Evolutionary conservation across 2,113 vertebrate genomes (phyloP).

Genomic region (Heterochromis multidens): DNA sequence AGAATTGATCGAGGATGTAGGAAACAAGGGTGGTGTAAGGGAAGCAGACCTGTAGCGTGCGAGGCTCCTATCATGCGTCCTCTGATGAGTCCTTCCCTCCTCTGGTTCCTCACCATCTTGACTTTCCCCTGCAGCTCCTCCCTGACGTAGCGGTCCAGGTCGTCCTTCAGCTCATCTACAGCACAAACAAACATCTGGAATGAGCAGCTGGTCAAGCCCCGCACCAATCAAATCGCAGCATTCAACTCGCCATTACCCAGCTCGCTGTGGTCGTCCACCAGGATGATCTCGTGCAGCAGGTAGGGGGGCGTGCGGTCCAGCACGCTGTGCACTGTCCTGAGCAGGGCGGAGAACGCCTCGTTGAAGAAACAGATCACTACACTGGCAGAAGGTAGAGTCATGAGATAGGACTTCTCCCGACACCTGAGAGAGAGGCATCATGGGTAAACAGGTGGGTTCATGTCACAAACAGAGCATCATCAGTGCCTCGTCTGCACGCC

Average conservation of each 20-base stretch:
- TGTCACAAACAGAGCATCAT: not conserved
- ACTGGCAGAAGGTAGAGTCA: conserved; percentile 83
- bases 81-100: conserved; percentile 90
- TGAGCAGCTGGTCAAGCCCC: not conserved
- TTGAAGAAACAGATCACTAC: conserved; percentile 97
- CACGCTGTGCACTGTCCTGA: conserved; percentile 91
- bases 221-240: not conserved
- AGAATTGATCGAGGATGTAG: not conserved
- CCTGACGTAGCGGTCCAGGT: conserved; percentile 79
- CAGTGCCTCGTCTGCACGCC: not conserved
- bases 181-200: not conserved
- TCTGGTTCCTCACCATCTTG: conserved; percentile 86
- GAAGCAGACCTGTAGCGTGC: conserved; percentile 84
- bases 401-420: conserved; percentile 77
- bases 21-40: not conserved
- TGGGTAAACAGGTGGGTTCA: not conserved
- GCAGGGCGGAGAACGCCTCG: conserved; percentile 90
- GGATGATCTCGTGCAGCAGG: conserved; percentile 89
- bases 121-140: conserved; percentile 80
- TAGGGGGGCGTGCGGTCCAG: conserved; percentile 83
- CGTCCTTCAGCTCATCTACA: conserved; percentile 88
- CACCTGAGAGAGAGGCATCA: conserved; percentile 74
- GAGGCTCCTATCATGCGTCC: conserved; percentile 95
- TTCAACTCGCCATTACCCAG: conserved; percentile 69
- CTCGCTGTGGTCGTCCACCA: conserved; percentile 95